phyloP scores from a whole-genome alignment of 2,113 vertebrate species.

The Mellivora capensis region DNA sequence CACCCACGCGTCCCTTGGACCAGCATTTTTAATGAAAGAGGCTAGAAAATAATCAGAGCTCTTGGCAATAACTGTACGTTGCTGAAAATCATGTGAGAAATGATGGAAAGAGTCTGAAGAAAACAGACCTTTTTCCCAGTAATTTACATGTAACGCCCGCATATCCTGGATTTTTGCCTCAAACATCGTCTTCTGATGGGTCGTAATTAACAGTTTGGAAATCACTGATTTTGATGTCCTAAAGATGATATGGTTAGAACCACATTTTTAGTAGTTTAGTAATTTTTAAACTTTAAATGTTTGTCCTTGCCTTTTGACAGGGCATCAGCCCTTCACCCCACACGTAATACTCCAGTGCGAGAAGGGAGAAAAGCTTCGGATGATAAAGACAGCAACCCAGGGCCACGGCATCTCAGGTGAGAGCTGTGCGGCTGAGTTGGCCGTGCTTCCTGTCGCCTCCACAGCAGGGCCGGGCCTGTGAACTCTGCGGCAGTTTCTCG shows the following conservation, averaged over 20 bases:
- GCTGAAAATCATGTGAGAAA: neutral
- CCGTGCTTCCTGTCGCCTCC: neutral
- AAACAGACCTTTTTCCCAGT: neutral
- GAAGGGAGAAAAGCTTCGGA: neutral
- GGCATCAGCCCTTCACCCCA: neutral
- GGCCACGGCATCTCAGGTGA: neutral
- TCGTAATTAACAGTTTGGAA: neutral
- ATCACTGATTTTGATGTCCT: neutral
- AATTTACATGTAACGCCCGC: neutral
- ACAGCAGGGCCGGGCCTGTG: neutral
- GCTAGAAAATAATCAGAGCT: neutral
- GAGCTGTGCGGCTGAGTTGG: fast-evolving
- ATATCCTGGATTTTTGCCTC: neutral
- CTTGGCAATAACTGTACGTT: neutral
- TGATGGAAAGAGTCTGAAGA: neutral
- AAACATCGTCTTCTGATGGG: neutral
- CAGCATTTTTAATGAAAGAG: neutral
- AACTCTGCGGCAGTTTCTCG: neutral
- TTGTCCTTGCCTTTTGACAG: neutral
- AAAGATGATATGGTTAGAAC: neutral
- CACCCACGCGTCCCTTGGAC: neutral
- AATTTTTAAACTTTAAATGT: neutral
- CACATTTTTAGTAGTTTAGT: neutral
- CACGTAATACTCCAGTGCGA: neutral
- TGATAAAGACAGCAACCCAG: neutral